These are phyloP conservation scores for Diceros bicornis DNA, from an alignment of 2,797 vertebrate species.

Conservation along the genomic window DNA sequence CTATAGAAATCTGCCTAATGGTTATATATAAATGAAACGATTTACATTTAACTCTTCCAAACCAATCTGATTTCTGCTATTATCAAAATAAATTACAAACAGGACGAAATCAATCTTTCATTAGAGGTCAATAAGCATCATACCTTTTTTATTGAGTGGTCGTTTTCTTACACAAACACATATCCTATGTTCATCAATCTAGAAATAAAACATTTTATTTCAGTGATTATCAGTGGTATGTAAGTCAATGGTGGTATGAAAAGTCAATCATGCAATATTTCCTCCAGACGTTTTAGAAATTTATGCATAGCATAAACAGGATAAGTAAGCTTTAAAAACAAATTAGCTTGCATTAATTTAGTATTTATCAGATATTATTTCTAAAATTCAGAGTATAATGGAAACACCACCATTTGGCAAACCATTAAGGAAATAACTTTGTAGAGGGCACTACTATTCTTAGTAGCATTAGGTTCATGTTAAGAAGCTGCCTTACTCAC, in stretches of 20 bases:
- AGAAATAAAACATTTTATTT: constrained; percentile 79
- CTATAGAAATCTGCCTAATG: neutral
- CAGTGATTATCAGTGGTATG: constrained; percentile 25
- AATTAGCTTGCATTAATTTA: constrained; percentile 44
- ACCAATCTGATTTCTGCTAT: constrained; percentile 29
- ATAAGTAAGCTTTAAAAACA: constrained; percentile 47
- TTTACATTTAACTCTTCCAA: constrained; percentile 44
- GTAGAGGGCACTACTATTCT: neutral
- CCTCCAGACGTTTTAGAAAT: constrained; percentile 38
- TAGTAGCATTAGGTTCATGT: neutral
- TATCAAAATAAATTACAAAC: constrained; percentile 47
- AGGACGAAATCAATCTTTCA: constrained; percentile 63
- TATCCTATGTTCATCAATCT: constrained; percentile 99
- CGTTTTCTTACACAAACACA: constrained; percentile 98
- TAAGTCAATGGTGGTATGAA: constrained; percentile 3
- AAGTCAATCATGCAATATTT: constrained; percentile 40
- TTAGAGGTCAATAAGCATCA: constrained; percentile 57
- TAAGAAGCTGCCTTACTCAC: constrained; percentile 40
- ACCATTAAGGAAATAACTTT: constrained; percentile 30
- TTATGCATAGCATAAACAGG: constrained; percentile 6
- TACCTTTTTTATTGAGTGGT: constrained; percentile 99
- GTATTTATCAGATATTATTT: constrained; percentile 41
- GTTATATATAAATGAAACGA: constrained; percentile 22
- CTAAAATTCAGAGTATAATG: constrained; percentile 41
- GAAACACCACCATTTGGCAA: constrained; percentile 55